Evolutionary conservation across 2,113 vertebrate genomes (phyloP).

Genomic region (Neolamprologus falcicula): DNA sequence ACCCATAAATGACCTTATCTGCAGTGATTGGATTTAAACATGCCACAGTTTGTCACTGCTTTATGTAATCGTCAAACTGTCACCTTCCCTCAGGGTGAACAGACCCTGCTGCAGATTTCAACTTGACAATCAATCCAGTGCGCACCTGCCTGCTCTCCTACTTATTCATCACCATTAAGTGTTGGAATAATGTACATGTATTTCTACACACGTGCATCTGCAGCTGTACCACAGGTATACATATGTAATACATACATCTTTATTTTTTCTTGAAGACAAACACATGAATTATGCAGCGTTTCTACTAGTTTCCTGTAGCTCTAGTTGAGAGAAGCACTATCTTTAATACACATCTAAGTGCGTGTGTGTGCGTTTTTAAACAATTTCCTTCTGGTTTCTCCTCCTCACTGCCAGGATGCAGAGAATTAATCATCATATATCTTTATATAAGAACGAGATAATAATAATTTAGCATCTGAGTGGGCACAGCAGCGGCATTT

Average conservation of each 20-base stretch:
- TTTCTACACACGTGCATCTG: not conserved
- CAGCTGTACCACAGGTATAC: not conserved
- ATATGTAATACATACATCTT: not conserved
- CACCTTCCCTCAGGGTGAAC: conserved; percentile 13
- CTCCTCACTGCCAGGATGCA: not conserved
- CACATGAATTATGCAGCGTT: not conserved
- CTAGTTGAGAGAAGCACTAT: not conserved
- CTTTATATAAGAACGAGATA: not conserved
- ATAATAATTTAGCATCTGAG: not conserved
- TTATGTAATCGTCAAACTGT: conserved; percentile 34
- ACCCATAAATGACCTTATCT: not conserved
- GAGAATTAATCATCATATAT: not conserved
- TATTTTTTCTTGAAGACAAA: not conserved
- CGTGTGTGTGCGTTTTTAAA: not conserved
- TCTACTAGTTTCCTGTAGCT: not conserved
- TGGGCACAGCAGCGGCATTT: not conserved
- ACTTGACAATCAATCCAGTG: not conserved
- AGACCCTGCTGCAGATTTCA: not conserved
- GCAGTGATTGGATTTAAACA: conserved; percentile 25
- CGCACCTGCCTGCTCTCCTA: not conserved
- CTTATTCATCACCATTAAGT: not conserved
- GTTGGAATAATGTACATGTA: not conserved
- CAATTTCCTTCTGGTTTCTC: not conserved
- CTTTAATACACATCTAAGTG: not conserved
- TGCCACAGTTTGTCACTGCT: not conserved